A percentile compares a stretch with the other conserved stretches of the same genome.
phyloP scores from a whole-genome alignment of 2,797 vertebrate species.

The Crypturellus tataupa region DNA sequence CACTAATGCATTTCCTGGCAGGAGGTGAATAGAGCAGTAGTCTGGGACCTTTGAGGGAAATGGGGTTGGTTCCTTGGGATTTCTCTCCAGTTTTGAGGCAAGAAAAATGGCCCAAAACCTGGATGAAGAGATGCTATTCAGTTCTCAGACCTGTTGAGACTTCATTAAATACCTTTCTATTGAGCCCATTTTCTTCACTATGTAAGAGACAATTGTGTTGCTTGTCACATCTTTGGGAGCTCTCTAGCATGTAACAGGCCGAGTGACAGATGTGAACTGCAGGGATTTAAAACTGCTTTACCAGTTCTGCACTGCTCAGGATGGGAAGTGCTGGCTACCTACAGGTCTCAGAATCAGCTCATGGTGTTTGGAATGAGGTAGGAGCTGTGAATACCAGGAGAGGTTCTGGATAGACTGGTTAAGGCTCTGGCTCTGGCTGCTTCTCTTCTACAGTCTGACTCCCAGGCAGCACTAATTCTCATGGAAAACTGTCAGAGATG shows the following conservation, averaged over 20 bases:
- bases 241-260: neutral
- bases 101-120: neutral
- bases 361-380: neutral
- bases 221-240: neutral
- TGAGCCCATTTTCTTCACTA: neutral
- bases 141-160: neutral
- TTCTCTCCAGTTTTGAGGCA: constrained; percentile 12
- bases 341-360: neutral
- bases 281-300: neutral
- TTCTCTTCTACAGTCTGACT: neutral
- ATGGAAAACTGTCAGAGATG: neutral
- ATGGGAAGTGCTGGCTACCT: neutral
- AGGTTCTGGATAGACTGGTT: neutral
- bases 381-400: neutral
- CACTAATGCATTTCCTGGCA: neutral
- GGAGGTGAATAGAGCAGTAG: neutral
- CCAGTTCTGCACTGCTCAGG: neutral
- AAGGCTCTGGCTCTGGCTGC: neutral
- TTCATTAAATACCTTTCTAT: neutral
- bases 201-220: neutral
- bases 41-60: neutral
- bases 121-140: neutral
- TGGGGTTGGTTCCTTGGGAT: neutral
- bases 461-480: neutral
- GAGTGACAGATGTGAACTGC: neutral